A percentile compares a stretch with the other conserved stretches of the same genome.
Conservation (phyloP, 2,113 vertebrate genomes). For the Leptodactylus fuscus region DNA sequence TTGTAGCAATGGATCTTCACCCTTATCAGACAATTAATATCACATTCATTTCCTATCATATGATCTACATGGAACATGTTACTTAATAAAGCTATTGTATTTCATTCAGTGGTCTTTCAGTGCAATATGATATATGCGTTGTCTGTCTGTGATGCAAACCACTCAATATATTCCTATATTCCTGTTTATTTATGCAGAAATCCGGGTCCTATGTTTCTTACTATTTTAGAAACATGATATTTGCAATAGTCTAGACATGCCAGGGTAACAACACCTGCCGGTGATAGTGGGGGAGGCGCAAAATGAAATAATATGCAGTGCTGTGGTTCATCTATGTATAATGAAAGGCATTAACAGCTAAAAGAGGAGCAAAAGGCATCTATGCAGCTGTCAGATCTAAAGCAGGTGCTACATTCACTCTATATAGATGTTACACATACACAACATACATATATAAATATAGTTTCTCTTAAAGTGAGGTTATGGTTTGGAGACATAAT, state of each 20-base stretch:
- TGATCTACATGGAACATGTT: neutral
- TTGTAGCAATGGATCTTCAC: neutral
- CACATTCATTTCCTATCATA: neutral
- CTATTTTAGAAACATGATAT: constrained; percentile 43
- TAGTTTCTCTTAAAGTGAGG: neutral
- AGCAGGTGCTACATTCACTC: neutral
- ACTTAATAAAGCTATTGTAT: neutral
- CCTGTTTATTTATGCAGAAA: constrained; percentile 25
- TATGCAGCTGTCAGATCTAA: constrained; percentile 2
- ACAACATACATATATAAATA: neutral
- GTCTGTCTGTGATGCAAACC: constrained; percentile 15
- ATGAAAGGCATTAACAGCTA: neutral
- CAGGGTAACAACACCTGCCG: constrained; percentile 20
- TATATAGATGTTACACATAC: neutral
- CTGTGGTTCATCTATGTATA: constrained; percentile 23
- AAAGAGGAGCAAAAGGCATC: neutral
- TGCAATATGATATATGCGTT: neutral
- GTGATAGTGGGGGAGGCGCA: neutral
- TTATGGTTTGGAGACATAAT: neutral
- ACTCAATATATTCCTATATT: neutral
- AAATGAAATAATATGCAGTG: constrained; percentile 7
- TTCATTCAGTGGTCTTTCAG: constrained; percentile 11
- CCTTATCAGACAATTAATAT: constrained; percentile 10
- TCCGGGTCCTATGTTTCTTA: constrained; percentile 1
- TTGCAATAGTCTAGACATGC: constrained; percentile 34